Conservation (phyloP, 1,140 invertebrate species). For the Sesamia nonagrioides region DNA sequence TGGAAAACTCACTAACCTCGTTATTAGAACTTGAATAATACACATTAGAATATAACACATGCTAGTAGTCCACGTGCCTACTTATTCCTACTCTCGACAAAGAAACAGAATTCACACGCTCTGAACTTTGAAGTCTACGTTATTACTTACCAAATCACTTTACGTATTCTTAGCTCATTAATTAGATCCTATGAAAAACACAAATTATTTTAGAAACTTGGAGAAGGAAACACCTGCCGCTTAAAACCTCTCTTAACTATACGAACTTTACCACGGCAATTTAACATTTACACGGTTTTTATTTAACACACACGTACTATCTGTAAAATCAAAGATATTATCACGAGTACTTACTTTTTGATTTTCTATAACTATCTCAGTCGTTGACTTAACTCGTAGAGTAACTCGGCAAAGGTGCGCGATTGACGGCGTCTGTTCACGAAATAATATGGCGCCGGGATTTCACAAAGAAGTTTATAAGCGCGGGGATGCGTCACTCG, state of each 20-base stretch:
- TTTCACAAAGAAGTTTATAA: conserved; percentile 68
- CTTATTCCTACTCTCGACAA: background rate
- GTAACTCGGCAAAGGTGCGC: conserved; percentile 84
- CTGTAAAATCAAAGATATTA: conserved; percentile 48
- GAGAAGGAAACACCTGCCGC: background rate
- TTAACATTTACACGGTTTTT: background rate
- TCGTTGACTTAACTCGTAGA: conserved; percentile 74
- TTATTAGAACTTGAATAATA: background rate
- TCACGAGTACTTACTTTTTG: conserved; percentile 73
- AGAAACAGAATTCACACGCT: background rate
- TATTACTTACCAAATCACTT: background rate
- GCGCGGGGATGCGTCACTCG: conserved; percentile 61
- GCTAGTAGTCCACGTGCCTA: background rate
- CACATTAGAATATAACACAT: background rate
- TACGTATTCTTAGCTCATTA: background rate
- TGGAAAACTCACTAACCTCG: background rate
- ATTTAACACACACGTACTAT: conserved; percentile 21
- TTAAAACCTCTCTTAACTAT: background rate
- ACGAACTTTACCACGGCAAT: background rate
- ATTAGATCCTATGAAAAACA: background rate
- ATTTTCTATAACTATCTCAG: conserved; percentile 63
- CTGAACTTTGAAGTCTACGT: background rate
- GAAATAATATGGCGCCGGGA: conserved; percentile 77
- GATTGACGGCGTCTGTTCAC: conserved; percentile 82
- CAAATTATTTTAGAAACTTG: background rate